Base-by-base conservation (phyloP, 1,140 invertebrate species). In the Heliconius melpomene region DNA sequence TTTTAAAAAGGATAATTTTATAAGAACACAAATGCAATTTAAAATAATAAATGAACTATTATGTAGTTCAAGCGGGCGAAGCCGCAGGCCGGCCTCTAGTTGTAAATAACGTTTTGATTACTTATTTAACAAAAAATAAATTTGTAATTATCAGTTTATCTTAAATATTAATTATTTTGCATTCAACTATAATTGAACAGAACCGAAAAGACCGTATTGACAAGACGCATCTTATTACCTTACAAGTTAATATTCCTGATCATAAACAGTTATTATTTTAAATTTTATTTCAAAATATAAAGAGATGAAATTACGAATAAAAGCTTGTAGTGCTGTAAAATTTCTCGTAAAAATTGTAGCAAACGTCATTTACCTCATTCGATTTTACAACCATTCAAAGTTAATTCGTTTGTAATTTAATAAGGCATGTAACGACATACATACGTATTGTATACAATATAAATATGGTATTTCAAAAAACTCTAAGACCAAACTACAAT, bases 351-450 rank as follows among this genome's bases (percentile, higher is more conserved):
- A 54, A 54, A 54, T 54, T 54, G 52, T 54, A 54, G 52, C 52
- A 36, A 54, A 36, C 57, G 40, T 72, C 46, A 72, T 79, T 77
- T 77, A 70, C 26, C 72, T 77, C 52, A 72, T 26, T 50, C 52
- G 74, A 72, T 72, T 80, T 76, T 29, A 80, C 74, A 76, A 80
- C 71, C 40, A 46, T 72, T 72, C 36, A 70, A 77, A 57, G n/a
- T 77, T 46, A 80, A 54, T 72, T 36, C 70, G 23, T 29, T 73
- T 73, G 75, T 46, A 75, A 80, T 73, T 60, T 73, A 40, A 75
- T 78, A 82, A 66, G 23, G 60, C 60, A 60, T 66, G 8, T 23
- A 60, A 8, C 23, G 23, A 23, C 8, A 23, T 66, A 26, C 23
- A 5, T 60, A 13, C 3, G 23, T 26, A 26, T 7, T 60, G 23